Base-by-base conservation (phyloP, 1,140 invertebrate genomes). In the Diorhabda sublineata region DNA sequence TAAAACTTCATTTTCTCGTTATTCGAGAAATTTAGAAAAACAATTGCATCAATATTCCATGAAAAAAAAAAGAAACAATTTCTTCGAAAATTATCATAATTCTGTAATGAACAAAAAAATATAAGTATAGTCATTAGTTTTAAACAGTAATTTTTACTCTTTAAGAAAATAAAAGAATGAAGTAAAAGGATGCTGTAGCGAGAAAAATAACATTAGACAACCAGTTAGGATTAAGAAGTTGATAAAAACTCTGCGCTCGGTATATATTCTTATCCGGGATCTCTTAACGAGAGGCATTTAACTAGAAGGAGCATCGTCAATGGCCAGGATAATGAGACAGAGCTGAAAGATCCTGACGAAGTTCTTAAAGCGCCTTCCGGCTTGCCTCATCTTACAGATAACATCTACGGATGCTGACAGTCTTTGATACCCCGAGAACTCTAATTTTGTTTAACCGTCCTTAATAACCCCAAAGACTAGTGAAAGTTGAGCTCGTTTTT, bases 241-340 rank as follows among this genome's bases (percentile, higher is more conserved):
- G 52, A 71, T 71, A 71, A 72, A 72, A 72, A 66, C 45, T 66
- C 64, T 65, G 62, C 47, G 56, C 59, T 41, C 47, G 65, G 45
- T 69, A 72, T 66, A 72, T 69, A 59, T 72, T 64, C 68, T 70
- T 73, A 73, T 73, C 69, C 62, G 62, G 45, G 69, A 73, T 70
- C 71, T 66, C 58, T 64, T 73, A 73, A 73, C 67, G 71, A 73
- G 64, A 68, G 61, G 62, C 66, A 69, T 59, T 73, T 73, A 73
- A 68, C 66, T 68, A 70, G 62, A 66, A 64, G n/a, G 60, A 70
- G 69, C 66, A 64, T 61, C 69, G 62, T 67, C 69, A 73, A 73
- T 73, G 69, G 63, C 71, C 69, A 64, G 69, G 66, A 70, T 70
- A 70, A 73, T 70, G 69, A 70, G 68, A 64, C 52, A 61, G 67